Conservation (phyloP, 2,113 vertebrate species). For the Piliocolobus tephrosceles region DNA sequence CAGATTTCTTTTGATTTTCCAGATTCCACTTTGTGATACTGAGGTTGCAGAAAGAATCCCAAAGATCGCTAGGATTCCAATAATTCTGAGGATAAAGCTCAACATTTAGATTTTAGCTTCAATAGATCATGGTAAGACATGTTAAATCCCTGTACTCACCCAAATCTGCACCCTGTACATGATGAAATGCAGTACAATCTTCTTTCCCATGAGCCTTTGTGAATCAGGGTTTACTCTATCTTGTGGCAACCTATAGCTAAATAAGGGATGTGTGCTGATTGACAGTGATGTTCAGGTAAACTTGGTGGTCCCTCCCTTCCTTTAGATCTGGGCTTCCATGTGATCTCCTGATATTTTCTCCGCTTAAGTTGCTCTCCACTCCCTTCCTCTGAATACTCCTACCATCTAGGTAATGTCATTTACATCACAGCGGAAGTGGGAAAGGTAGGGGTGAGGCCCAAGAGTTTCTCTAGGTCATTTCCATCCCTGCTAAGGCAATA, state of each 20-base stretch:
- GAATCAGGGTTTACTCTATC: background rate
- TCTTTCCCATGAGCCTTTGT: background rate
- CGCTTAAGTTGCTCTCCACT: background rate
- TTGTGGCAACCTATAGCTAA: background rate
- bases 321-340: background rate
- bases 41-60: background rate
- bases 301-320: background rate
- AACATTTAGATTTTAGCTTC: background rate
- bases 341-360: background rate
- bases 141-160: background rate
- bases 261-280: background rate
- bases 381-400: background rate
- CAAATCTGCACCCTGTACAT: background rate
- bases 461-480: constrained; percentile 58
- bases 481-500: background rate
- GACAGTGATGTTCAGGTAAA: background rate
- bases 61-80: background rate
- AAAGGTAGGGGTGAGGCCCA: constrained; percentile 21
- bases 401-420: background rate
- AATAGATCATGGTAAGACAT: background rate
- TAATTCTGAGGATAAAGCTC: background rate
- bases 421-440: background rate
- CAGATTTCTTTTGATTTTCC: background rate
- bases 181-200: background rate
- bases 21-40: background rate